Conservation (phyloP, 2,888 invertebrate species). For the Andrena dorsata region DNA sequence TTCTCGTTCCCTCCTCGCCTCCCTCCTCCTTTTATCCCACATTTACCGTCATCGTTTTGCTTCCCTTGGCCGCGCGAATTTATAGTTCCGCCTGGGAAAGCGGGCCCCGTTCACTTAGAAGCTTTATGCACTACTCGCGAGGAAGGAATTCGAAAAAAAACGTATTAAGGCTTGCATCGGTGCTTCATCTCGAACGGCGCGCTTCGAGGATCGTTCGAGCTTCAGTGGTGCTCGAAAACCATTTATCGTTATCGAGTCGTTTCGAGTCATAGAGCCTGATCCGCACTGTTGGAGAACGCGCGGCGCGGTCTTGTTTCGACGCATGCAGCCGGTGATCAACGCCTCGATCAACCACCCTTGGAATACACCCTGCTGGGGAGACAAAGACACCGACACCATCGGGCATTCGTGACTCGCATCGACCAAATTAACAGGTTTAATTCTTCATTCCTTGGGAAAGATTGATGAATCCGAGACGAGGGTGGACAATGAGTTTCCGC, state of each 20-base stretch:
- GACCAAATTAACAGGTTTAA: too few relatives aligned
- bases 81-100: constrained; percentile 43
- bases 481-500: neutral
- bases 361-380: too few relatives aligned
- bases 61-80: constrained; percentile 25
- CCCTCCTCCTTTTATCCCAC: neutral
- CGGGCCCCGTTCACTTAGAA: constrained; percentile 8
- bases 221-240: constrained; percentile 1
- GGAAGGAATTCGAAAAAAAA: constrained; percentile 34
- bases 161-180: constrained; percentile 15
- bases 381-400: too few relatives aligned
- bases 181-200: neutral
- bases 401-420: too few relatives aligned
- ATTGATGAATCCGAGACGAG: constrained; percentile 15
- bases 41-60: neutral
- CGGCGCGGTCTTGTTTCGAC: too few relatives aligned
- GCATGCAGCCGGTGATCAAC: too few relatives aligned
- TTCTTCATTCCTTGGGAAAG: neutral
- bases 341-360: too few relatives aligned
- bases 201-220: constrained; percentile 4
- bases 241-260: constrained; percentile 22
- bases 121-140: constrained; percentile 26
- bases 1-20: neutral
- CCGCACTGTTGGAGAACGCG: neutral
- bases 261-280: neutral